Evolutionary conservation across 2,113 vertebrate genomes (phyloP).

Genomic region (Colius striatus): DNA sequence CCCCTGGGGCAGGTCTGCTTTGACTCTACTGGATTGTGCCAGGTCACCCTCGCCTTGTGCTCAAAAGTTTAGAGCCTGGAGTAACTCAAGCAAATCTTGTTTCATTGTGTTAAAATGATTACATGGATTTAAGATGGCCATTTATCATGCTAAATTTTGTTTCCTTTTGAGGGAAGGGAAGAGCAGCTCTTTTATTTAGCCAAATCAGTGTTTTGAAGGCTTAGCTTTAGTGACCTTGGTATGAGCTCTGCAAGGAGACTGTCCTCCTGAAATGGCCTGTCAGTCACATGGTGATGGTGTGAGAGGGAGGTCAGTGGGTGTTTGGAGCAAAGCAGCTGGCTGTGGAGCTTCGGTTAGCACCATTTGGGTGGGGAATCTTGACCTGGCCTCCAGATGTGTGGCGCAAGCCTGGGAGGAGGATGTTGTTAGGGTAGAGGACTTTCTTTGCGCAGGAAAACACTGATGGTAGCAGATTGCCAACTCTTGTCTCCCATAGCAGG

Average conservation of each 20-base stretch:
- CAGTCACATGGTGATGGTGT: accelerated
- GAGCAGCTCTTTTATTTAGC: neutral
- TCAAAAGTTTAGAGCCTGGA: constrained; percentile 33
- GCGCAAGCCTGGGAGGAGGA: neutral
- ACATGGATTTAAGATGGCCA: constrained; percentile 38
- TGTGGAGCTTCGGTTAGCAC: neutral
- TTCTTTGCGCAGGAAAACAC: neutral
- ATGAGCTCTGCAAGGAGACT: neutral
- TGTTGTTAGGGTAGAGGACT: neutral
- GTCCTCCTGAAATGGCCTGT: neutral
- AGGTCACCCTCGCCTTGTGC: accelerated
- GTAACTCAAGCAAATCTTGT: constrained; percentile 35
- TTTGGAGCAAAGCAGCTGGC: neutral
- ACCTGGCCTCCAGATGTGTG: accelerated
- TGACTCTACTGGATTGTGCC: neutral
- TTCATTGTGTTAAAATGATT: constrained; percentile 29
- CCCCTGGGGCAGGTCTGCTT: neutral
- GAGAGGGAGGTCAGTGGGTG: neutral
- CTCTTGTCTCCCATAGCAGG: accelerated
- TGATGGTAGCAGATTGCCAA: accelerated
- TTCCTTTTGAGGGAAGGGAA: constrained; percentile 2
- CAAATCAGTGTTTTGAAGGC: neutral
- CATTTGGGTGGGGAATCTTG: neutral
- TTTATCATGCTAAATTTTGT: constrained; percentile 28
- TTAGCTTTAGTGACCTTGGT: accelerated